Evolutionary conservation across 2,113 vertebrate species (phyloP), one percentile per base, ranked within the genome.

Genomic region (Zingel zingel): DNA sequence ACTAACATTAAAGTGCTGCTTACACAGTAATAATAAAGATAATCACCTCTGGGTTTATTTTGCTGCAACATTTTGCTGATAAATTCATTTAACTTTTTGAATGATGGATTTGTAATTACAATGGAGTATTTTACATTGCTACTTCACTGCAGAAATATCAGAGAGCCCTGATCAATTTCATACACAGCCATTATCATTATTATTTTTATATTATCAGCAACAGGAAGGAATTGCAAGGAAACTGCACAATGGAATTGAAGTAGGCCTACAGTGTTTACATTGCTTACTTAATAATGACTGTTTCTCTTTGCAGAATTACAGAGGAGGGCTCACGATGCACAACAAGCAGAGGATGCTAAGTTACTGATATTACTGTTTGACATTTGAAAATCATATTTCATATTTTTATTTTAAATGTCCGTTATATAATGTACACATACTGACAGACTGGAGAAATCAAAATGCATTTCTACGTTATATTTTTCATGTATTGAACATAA

Each of bases 231-330:
- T 9, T n/a, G 39, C 39, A 43, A 43, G 25, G 14, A 63, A 63
- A 61, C 0, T 48, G 33, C 23, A 81, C 30, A 79, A 57, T 69
- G 12, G n/a, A 67, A 11, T 5, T 51, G 9, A 56, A 76, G 21
- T 30, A 27, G 27, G 27, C 27, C 27, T 27, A 13, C 8, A 56
- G 9, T 30, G 57, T 51, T 30, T 18, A 58, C 19, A 64, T 6
- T 4, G 58, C 50, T 18, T 74, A 25, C 19, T 82, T 82, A 15
- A 75, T 73, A 12, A 50, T 65, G 13, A 54, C 18, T 81, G 8
- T 77, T 71, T 85, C 5, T 87, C 50, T 65, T 81, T 91, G 51
- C 88, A 95, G 95, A 92, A 66, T 70, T 91, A 94, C 85, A 95
- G 86, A 95, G 54, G 79, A 58, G 6, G 30, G 19, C 30, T 21